Evolutionary conservation across 2,113 vertebrate genomes (phyloP).

Genomic region (Helogale parvula): DNA sequence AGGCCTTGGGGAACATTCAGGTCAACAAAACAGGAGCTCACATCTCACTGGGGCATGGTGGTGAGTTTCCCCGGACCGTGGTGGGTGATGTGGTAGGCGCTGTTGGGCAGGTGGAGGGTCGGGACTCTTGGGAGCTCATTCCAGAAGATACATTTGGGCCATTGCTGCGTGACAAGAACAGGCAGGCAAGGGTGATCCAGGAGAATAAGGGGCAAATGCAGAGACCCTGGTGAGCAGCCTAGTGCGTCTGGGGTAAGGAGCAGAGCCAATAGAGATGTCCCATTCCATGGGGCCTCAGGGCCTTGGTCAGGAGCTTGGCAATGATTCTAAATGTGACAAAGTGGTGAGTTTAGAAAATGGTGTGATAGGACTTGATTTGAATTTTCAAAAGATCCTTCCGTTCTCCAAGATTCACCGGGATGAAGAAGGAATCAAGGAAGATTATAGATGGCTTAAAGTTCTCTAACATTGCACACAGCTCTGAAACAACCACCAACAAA

Average conservation of each 20-base stretch:
- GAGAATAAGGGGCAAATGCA: background rate
- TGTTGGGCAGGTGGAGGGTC: background rate
- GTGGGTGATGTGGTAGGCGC: background rate
- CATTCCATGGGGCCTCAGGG: fast-evolving
- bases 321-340: background rate
- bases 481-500: background rate
- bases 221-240: background rate
- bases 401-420: background rate
- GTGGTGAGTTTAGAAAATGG: background rate
- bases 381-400: background rate
- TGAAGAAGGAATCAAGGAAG: background rate
- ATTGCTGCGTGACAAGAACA: background rate
- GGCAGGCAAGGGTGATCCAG: background rate
- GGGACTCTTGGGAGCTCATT: background rate
- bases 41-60: background rate
- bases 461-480: too few species aligned
- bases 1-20: background rate
- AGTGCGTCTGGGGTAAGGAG: background rate
- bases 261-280: background rate
- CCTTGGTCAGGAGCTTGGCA: background rate
- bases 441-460: background rate
- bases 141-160: background rate
- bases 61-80: background rate
- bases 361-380: background rate
- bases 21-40: background rate